Evolutionary conservation across 1,140 invertebrate genomes (phyloP).

Genomic region (Ctenoplectra terminalis): DNA sequence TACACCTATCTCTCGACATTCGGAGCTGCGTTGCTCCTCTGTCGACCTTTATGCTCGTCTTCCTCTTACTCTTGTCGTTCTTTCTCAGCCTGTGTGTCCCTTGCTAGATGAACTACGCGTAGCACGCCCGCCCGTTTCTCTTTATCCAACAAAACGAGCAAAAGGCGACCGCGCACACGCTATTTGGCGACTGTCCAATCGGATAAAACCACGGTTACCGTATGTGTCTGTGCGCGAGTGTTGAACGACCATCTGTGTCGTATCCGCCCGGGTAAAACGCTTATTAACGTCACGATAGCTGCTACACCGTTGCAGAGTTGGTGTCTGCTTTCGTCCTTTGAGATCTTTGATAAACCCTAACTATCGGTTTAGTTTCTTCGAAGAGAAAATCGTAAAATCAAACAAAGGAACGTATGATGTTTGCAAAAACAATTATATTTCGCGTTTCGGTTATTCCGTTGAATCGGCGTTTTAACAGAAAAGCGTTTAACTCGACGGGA

Average conservation of each 20-base stretch:
- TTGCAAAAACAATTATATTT: neutral
- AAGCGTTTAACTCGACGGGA: conserved; percentile 24
- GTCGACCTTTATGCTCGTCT: neutral
- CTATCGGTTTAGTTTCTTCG: neutral
- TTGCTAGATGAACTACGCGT: conserved; percentile 11
- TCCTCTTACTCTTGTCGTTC: neutral
- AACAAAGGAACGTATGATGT: too few relatives aligned
- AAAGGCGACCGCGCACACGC: conserved; percentile 36
- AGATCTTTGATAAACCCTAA: neutral
- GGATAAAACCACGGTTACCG: conserved; percentile 41
- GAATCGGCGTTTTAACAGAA: neutral
- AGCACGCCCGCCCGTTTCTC: conserved; percentile 51
- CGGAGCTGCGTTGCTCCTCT: neutral
- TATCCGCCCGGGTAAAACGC: conserved; percentile 35
- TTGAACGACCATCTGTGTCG: conserved; percentile 13
- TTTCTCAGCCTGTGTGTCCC: conserved; percentile 24
- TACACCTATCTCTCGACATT: conserved; percentile 37
- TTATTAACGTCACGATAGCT: conserved; percentile 44
- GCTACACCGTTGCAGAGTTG: neutral
- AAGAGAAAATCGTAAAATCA: too few relatives aligned
- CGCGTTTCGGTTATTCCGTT: conserved; percentile 20
- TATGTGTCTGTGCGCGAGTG: neutral
- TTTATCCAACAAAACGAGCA: conserved; percentile 38
- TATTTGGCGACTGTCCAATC: conserved; percentile 62
- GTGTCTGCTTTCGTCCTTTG: neutral